phyloP scores from a whole-genome alignment of 2,888 invertebrate genomes.

The Tetrapedia diversipes region DNA sequence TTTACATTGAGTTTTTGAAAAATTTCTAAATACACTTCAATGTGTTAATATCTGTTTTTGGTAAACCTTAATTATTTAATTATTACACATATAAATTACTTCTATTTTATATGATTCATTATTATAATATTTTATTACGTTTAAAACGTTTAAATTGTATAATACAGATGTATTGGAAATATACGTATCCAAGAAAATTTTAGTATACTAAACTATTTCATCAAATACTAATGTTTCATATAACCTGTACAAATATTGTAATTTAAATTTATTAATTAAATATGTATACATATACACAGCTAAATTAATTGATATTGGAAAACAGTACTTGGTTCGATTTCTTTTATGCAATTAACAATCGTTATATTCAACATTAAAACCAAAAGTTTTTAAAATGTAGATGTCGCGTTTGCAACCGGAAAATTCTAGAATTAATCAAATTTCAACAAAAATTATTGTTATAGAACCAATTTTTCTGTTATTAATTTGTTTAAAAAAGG shows the following conservation, averaged over 20 bases:
- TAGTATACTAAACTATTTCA: neutral
- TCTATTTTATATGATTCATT: neutral
- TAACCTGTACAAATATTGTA: neutral
- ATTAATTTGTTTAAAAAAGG: neutral
- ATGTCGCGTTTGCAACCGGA: slow-evolving; percentile 57
- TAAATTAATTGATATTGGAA: neutral
- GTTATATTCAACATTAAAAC: slow-evolving; percentile 21
- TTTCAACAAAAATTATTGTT: neutral
- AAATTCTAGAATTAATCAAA: slow-evolving; percentile 42
- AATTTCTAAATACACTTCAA: neutral
- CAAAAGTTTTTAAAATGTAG: slow-evolving; percentile 36
- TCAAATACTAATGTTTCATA: neutral
- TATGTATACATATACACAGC: neutral
- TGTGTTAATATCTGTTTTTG: neutral
- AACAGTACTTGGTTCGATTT: slow-evolving; percentile 41
- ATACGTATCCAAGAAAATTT: neutral
- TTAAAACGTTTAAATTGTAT: neutral
- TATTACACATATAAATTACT: neutral
- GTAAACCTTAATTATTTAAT: neutral
- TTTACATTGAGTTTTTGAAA: neutral
- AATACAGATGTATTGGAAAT: neutral
- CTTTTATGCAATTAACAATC: slow-evolving; percentile 14
- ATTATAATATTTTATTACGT: neutral
- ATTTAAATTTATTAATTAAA: neutral
- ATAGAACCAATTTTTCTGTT: neutral